A percentile compares a stretch with the other conserved stretches of the same genome.
Conservation (phyloP, 2,888 invertebrate species). For the Aethes cnicana region DNA sequence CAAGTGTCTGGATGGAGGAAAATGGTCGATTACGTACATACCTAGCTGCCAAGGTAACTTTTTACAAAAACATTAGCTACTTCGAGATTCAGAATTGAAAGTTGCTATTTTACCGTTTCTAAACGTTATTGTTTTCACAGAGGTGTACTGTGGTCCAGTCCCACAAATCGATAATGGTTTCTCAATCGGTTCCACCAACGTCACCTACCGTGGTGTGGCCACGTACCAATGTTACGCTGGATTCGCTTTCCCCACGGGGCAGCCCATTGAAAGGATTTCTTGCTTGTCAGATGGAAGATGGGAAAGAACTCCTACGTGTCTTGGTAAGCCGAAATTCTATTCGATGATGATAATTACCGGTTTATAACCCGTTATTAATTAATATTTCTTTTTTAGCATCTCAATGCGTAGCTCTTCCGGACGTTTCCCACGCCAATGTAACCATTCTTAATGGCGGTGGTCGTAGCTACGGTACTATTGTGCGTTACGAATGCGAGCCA, state of each 20-base stretch:
- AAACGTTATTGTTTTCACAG: slow-evolving; percentile 61
- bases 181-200: slow-evolving; percentile 97
- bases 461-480: slow-evolving; percentile 95
- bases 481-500: slow-evolving; percentile 94
- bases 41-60: slow-evolving; percentile 93
- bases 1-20: slow-evolving; percentile 93
- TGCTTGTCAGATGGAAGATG: slow-evolving; percentile 95
- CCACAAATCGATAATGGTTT: slow-evolving; percentile 99
- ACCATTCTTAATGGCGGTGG: slow-evolving; percentile 94
- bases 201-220: slow-evolving; percentile 95
- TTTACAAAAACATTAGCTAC: slow-evolving; percentile 16
- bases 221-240: slow-evolving; percentile 98
- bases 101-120: not conserved
- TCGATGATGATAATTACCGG: not conserved
- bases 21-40: slow-evolving; percentile 95
- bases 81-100: not conserved
- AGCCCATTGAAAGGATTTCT: slow-evolving; percentile 93
- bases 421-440: slow-evolving; percentile 93
- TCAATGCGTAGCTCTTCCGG: slow-evolving; percentile 93
- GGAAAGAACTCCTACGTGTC: slow-evolving; percentile 95
- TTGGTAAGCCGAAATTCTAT: slow-evolving; percentile 80
- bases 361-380: not conserved
- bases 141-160: slow-evolving; percentile 97
- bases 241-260: slow-evolving; percentile 94
- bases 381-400: slow-evolving; percentile 84